These are phyloP conservation scores for Ceyx margarethae DNA, from an alignment of 2,113 vertebrate species.

Conservation along the genomic window DNA sequence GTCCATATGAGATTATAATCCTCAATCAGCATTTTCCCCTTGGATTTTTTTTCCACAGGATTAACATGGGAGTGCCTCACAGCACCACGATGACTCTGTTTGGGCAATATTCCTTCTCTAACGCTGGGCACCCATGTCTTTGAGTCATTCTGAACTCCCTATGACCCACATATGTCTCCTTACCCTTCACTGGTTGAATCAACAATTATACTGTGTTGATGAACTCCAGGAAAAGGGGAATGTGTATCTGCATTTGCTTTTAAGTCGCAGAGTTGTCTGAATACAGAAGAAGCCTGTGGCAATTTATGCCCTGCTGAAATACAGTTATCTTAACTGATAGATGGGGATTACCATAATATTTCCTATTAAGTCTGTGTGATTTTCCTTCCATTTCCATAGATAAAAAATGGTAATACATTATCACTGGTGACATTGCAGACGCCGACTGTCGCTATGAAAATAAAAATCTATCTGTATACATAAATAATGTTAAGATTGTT, in stretches of 20 bases:
- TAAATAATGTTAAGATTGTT: conserved; percentile 22
- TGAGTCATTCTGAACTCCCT: conserved; percentile 4
- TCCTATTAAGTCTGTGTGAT: conserved; percentile 52
- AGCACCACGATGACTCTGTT: background rate
- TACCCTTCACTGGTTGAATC: background rate
- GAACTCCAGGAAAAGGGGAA: conserved; percentile 2
- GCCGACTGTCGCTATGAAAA: conserved; percentile 21
- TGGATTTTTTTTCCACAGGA: background rate
- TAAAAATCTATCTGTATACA: conserved; percentile 33
- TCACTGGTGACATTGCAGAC: conserved; percentile 31
- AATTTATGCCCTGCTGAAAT: conserved; percentile 63
- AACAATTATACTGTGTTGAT: conserved; percentile 6
- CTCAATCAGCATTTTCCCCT: background rate
- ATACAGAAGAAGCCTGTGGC: conserved; percentile 29
- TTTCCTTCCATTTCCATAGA: conserved; percentile 50
- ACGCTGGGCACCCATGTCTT: background rate
- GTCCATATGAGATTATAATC: background rate
- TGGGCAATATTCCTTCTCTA: background rate
- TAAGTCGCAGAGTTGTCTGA: conserved; percentile 34
- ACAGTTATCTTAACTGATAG: conserved; percentile 58
- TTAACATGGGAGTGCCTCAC: too few species aligned
- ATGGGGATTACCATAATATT: conserved; percentile 59
- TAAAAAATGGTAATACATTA: conserved; percentile 54
- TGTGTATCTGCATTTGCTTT: conserved; percentile 41
- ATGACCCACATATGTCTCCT: background rate